Evolutionary conservation across 2,113 vertebrate species (phyloP), one percentile per base, ranked within the genome.

Genomic region (Aythya baeri): DNA sequence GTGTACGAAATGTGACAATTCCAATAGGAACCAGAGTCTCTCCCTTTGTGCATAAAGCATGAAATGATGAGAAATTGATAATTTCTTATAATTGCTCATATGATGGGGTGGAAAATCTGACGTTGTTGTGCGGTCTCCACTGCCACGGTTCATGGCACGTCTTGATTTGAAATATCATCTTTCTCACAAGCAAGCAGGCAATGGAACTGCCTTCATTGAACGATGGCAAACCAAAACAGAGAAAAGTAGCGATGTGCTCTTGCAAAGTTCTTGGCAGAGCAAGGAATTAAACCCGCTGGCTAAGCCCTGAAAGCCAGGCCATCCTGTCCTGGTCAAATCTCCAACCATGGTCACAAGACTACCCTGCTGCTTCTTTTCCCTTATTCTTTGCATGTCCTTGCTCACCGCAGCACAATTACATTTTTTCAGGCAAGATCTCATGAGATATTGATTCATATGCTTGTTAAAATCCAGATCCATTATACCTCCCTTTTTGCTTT

Each of bases 391-490:
- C 10, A 17, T 75, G 13, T 74, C 55, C 85, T 84, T 54, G 36
- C 72, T 61, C 58, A 83, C 61, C 22, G 57, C 85, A 90, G 88
- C 34, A 62, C 58, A 58, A 65, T 65, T 59, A 86, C 2, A 2
- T 7, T 75, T 80, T 75, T 89, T 92, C 88, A 92, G 83, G 83
- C 66, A 82, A 73, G 80, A 82, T 78, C 50, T 86, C 85, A 68
- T 61, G 72, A 91, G 68, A 72, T 92, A 84, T 22, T 36, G 55
- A 96, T 95, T 93, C 86, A 87, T 75, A 34, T 4, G 70, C 54
- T 79, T 91, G 92, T 83, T 96, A 92, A 96, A 94, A 86, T 43
- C 62, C 77, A 96, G 66, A 75, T 50, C 84, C 87, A 85, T 94
- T 96, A 95, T 83, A 84, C 57, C 38, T 61, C 66, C 91, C 88